Evolutionary conservation across 2,113 vertebrate species (phyloP).

Genomic region (Salminus brasiliensis): DNA sequence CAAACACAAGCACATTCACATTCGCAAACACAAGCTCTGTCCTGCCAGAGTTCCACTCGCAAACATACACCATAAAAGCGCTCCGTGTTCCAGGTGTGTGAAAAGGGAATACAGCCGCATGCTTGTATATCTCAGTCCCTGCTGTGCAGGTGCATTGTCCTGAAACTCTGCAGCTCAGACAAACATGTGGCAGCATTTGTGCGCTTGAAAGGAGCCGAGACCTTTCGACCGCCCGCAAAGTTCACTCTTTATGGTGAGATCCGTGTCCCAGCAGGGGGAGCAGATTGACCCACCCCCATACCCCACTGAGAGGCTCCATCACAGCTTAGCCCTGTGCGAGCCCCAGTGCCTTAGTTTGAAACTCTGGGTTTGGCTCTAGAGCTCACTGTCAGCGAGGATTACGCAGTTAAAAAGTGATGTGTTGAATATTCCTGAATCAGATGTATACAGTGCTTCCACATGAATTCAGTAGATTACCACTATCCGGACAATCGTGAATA

Average conservation of each 20-base stretch:
- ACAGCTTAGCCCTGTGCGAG: background rate
- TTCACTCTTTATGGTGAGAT: slow-evolving; percentile 26
- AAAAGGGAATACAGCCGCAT: background rate
- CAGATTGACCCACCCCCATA: slow-evolving; percentile 17
- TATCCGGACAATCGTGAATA: no score
- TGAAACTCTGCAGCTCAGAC: background rate
- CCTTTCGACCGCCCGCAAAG: slow-evolving; percentile 27
- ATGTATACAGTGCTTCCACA: background rate
- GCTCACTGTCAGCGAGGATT: background rate
- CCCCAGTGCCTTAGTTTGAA: background rate
- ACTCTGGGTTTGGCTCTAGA: background rate
- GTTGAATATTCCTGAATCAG: background rate
- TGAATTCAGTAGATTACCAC: no score
- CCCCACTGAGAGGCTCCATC: background rate
- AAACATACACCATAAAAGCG: background rate
- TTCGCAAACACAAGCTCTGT: background rate
- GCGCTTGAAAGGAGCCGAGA: slow-evolving; percentile 2
- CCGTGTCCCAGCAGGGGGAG: background rate
- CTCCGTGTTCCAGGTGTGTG: background rate
- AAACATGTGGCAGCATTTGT: slow-evolving; percentile 16
- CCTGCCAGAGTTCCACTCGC: background rate
- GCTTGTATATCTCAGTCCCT: slow-evolving; percentile 3
- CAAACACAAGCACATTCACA: background rate
- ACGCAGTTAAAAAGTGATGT: background rate
- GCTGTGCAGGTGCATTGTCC: slow-evolving; percentile 21